These are phyloP conservation scores for Anas platyrhynchos DNA, from an alignment of 2,113 vertebrate species.

Conservation along the genomic window DNA sequence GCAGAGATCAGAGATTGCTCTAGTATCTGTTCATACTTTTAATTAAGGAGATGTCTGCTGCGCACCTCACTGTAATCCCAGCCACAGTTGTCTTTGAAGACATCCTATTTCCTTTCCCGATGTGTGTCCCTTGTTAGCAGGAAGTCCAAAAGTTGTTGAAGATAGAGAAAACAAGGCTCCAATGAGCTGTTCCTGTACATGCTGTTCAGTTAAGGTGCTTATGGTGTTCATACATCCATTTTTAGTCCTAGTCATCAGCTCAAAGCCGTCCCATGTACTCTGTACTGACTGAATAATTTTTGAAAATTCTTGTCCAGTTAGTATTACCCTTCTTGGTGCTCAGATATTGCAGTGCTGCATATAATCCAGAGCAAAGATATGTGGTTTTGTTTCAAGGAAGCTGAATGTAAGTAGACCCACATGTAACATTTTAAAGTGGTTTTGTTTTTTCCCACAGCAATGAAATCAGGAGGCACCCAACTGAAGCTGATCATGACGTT, in stretches of 20 bases:
- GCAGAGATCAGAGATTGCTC: neutral
- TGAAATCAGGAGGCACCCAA: constrained; percentile 99
- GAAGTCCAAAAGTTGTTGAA: neutral
- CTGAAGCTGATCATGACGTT: constrained; percentile 99
- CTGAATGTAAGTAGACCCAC: neutral
- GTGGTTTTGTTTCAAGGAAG: neutral
- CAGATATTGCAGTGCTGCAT: neutral
- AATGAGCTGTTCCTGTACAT: rapidly evolving
- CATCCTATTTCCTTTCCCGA: neutral
- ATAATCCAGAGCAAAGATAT: neutral
- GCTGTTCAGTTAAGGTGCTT: neutral
- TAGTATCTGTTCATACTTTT: constrained; percentile 1
- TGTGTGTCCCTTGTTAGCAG: neutral
- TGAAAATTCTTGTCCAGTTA: neutral
- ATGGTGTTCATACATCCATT: neutral
- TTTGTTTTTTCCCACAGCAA: constrained; percentile 79
- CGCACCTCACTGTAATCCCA: neutral
- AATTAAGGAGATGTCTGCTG: constrained; percentile 13
- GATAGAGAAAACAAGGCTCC: neutral
- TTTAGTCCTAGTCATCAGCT: neutral
- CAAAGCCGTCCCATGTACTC: neutral
- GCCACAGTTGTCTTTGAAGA: neutral
- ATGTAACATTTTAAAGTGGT: neutral
- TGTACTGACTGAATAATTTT: neutral
- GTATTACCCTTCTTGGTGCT: neutral